These are phyloP conservation scores for Caenorhabditis imperialis DNA, from an alignment of 2,888 invertebrate genomes.

Conservation along the genomic window DNA sequence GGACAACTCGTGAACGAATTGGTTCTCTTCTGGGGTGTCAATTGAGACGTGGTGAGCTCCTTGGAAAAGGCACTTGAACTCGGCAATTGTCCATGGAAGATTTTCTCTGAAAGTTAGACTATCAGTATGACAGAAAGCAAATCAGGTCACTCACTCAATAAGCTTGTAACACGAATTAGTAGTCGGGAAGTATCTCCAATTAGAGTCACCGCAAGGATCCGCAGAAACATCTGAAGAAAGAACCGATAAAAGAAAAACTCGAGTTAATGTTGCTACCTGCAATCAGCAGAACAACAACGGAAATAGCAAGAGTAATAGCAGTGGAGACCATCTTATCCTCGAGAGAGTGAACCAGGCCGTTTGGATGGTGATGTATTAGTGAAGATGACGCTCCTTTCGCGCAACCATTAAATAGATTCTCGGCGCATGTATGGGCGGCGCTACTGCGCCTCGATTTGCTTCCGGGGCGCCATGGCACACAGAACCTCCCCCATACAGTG, in stretches of 20 bases:
- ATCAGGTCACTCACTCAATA: constrained; percentile 51
- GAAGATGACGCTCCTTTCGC: constrained; percentile 46
- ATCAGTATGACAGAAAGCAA: neutral
- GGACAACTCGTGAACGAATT: constrained; percentile 73
- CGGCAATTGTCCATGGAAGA: constrained; percentile 72
- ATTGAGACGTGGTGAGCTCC: constrained; percentile 75
- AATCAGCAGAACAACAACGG: constrained; percentile 20
- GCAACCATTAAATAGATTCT: constrained; percentile 54
- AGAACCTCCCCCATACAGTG: constrained; percentile 44
- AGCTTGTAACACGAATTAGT: constrained; percentile 73
- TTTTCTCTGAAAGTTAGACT: constrained; percentile 53
- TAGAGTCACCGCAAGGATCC: constrained; percentile 59
- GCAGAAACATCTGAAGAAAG: constrained; percentile 41
- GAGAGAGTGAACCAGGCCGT: constrained; percentile 45
- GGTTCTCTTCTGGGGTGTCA: constrained; percentile 70
- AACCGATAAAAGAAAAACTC: too few relatives aligned
- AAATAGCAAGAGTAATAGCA: constrained; percentile 28
- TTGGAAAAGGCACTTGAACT: constrained; percentile 75
- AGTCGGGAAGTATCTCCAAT: constrained; percentile 73
- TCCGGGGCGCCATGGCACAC: constrained; percentile 53
- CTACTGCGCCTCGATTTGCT: constrained; percentile 47
- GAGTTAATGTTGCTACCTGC: constrained; percentile 41
- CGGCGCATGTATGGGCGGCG: constrained; percentile 35
- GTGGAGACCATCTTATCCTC: constrained; percentile 29
- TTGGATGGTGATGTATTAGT: constrained; percentile 44